Evolutionary conservation across 2,113 vertebrate genomes (phyloP).

Genomic region (Passer montanus): DNA sequence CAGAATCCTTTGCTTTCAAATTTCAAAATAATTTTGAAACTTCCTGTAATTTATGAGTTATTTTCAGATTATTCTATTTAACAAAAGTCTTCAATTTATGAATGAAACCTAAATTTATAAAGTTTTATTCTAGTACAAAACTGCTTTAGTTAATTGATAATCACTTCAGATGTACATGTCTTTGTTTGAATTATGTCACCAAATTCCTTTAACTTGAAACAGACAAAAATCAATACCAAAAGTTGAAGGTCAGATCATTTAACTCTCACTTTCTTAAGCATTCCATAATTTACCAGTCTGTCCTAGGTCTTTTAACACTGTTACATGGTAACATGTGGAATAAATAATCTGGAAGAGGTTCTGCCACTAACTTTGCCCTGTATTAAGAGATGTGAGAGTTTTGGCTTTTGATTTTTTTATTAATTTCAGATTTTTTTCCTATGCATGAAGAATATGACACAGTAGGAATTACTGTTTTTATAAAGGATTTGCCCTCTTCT

Average conservation of each 20-base stretch:
- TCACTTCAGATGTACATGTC: background rate
- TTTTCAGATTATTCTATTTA: background rate
- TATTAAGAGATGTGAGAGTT: background rate
- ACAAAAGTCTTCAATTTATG: background rate
- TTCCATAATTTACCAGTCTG: background rate
- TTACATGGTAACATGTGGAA: background rate
- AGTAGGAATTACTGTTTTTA: background rate
- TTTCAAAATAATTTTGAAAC: background rate
- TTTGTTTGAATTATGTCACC: background rate
- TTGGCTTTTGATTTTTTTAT: background rate
- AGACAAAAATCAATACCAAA: background rate
- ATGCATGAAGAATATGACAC: background rate
- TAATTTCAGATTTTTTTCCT: background rate
- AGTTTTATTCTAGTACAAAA: background rate
- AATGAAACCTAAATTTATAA: background rate
- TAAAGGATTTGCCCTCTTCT: background rate
- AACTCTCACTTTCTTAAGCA: background rate
- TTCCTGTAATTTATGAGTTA: background rate
- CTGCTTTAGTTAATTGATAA: background rate
- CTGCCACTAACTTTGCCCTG: background rate
- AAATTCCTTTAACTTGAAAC: background rate
- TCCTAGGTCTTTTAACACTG: background rate
- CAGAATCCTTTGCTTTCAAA: background rate
- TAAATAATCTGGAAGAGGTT: background rate
- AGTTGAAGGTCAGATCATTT: background rate